Conservation (phyloP, 2,113 vertebrate species). For the Toxotes chatareus region DNA sequence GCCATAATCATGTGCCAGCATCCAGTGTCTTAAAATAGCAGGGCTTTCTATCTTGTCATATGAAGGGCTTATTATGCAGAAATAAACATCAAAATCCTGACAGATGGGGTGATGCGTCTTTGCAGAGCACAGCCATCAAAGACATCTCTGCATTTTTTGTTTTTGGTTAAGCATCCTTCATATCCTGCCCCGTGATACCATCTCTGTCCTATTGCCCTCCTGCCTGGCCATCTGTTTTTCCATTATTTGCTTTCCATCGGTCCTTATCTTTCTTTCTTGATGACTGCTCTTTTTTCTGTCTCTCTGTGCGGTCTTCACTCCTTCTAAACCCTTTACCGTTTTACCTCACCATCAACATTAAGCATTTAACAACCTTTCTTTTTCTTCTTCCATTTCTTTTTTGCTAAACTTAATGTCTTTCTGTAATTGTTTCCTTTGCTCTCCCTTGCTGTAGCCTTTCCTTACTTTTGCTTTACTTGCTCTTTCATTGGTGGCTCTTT, state of each 20-base stretch:
- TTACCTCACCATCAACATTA: not conserved
- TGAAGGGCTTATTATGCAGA: conserved; percentile 69
- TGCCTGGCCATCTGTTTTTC: conserved; percentile 54
- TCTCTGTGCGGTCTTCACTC: conserved; percentile 19
- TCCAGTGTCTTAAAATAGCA: conserved; percentile 73
- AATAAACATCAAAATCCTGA: conserved; percentile 63
- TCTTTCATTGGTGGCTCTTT: not conserved
- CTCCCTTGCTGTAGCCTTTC: not conserved
- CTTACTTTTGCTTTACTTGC: not conserved
- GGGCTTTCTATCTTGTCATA: conserved; percentile 66
- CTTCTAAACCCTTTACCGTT: not conserved
- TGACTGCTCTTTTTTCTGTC: conserved; percentile 13
- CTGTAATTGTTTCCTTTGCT: not conserved
- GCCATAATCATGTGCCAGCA: conserved; percentile 62
- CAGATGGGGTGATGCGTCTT: conserved; percentile 72
- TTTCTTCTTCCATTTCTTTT: not conserved
- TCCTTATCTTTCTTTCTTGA: conserved; percentile 40
- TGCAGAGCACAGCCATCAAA: conserved; percentile 65
- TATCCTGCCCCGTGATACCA: conserved; percentile 39
- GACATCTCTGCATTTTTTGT: conserved; percentile 63
- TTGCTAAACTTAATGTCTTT: not conserved
- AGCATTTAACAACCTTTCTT: not conserved
- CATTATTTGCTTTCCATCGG: conserved; percentile 38
- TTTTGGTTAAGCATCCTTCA: conserved; percentile 60
- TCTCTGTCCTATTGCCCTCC: conserved; percentile 56